Percentiles rank a stretch among this genome's conserved stretches.
Conservation (phyloP, 2,113 vertebrate species). For the Cyprinodon variegatus region DNA sequence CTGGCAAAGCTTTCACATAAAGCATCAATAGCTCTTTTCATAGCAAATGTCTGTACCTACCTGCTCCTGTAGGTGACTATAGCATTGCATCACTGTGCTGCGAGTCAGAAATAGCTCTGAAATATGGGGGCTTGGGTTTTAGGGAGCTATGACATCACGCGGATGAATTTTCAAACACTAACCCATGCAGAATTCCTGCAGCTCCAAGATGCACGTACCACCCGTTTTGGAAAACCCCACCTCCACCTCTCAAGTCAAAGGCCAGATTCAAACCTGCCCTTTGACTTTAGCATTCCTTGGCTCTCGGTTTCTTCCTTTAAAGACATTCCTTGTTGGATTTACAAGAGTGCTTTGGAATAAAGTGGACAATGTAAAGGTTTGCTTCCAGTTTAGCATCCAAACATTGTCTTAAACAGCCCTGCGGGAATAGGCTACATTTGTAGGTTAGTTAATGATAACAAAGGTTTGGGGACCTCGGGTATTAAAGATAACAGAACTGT, state of each 20-base stretch:
- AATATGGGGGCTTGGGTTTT: neutral
- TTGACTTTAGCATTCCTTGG: conserved; percentile 3
- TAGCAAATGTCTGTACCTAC: neutral
- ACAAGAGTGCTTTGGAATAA: neutral
- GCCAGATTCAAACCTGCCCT: conserved; percentile 5
- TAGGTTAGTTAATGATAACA: neutral
- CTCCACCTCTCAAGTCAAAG: neutral
- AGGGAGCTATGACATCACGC: neutral
- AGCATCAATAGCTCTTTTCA: neutral
- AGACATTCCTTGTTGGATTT: conserved; percentile 16
- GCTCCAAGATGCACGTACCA: neutral
- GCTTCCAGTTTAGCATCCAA: neutral
- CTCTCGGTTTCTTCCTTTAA: neutral
- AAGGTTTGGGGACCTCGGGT: neutral
- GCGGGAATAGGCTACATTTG: too few relatives aligned
- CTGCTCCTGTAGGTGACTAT: neutral
- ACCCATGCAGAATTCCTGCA: neutral
- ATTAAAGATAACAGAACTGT: neutral
- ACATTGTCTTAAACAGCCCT: neutral
- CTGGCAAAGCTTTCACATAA: neutral
- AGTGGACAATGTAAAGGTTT: neutral
- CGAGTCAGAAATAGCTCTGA: neutral
- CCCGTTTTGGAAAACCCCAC: neutral
- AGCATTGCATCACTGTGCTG: neutral
- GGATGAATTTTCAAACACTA: neutral